These are phyloP conservation scores for Scaptodrosophila latifasciaeformis DNA, from an alignment of 2,888 invertebrate genomes.

Conservation along the genomic window DNA sequence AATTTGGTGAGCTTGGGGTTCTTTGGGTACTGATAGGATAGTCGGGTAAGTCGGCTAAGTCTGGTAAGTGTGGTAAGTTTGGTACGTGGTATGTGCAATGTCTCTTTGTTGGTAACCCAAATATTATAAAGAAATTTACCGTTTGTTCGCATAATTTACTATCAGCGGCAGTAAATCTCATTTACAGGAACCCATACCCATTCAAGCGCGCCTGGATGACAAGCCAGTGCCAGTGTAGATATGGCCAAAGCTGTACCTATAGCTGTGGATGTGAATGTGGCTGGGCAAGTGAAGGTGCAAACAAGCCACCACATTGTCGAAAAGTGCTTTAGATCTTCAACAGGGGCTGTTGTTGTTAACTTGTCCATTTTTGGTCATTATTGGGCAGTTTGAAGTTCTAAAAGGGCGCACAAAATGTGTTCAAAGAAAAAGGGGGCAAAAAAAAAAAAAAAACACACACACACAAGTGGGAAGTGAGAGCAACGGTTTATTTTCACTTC, in stretches of 20 bases:
- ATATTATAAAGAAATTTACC: slow-evolving; percentile 59
- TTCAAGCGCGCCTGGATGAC: slow-evolving; percentile 53
- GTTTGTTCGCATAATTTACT: slow-evolving; percentile 67
- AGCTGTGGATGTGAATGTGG: no score
- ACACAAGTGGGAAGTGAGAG: no score
- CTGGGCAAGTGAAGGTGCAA: slow-evolving; percentile 38
- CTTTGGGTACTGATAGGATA: slow-evolving; percentile 11
- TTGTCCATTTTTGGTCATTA: slow-evolving; percentile 1
- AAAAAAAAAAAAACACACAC: no score
- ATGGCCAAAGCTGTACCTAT: no score
- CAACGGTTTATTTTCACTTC: no score
- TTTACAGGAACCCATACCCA: slow-evolving; percentile 46
- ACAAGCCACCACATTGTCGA: slow-evolving; percentile 11
- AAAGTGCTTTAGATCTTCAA: background rate
- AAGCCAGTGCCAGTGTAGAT: no score
- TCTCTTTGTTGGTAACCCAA: slow-evolving; percentile 49
- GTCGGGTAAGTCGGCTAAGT: slow-evolving; percentile 34
- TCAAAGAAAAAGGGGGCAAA: no score
- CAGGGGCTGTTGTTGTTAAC: background rate
- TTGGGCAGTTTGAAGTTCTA: no score
- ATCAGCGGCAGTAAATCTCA: slow-evolving; percentile 57
- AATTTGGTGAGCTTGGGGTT: slow-evolving; percentile 9
- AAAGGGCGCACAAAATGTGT: no score
- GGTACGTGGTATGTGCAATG: slow-evolving; percentile 10
- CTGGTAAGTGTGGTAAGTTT: slow-evolving; percentile 30